Evolutionary conservation across 2,888 invertebrate genomes (phyloP), one percentile per base, ranked within the genome.

Genomic region (Trachelus troglodyta): DNA sequence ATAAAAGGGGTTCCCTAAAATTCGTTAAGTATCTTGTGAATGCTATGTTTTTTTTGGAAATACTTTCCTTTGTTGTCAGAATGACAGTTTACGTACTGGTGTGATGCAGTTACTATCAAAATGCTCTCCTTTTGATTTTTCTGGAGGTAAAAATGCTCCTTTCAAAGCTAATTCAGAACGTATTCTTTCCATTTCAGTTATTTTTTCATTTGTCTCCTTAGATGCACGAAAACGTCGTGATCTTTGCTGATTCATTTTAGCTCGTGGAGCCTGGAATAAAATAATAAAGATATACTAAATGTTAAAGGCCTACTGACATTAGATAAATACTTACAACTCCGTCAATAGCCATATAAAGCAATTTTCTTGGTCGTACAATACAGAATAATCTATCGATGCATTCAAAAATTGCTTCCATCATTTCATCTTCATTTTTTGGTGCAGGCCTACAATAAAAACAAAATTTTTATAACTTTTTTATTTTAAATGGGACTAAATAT

Each of bases 31-130:
- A 12, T 33, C 15, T 31, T 71, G 11, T 33, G 12, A 31, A 71
- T 31, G 33, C 6, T 15, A 12, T 31, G 15, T 12, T 15, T 1
- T 31, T 33, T 34, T 71, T 71, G 4, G 1, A 30, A 71, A 71
- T 33, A 71, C 71, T 34, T 56, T 56, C 9, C 56, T 56, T 56
- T 23, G 9, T 2, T 56, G 9, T 56, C 9, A 56, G 23, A 56
- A 56, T 56, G 56, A 23, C 56, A 56, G 1, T 56, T 56, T 23
- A 56, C 89, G 87, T 90, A 94, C 94, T 0, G 99, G 99, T 0
- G 99, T 99, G 88, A 99, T 99, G 90, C 99, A 99, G 92, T 99
- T 99, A 77, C 98, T 98, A 92, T 99, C 99, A 91, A 99, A 99
- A 92, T 99, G 98, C 71, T 97, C 97, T 84, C 95, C 97, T 88